phyloP scores from a whole-genome alignment of 2,888 invertebrate species.

The Parnassius glacialis region DNA sequence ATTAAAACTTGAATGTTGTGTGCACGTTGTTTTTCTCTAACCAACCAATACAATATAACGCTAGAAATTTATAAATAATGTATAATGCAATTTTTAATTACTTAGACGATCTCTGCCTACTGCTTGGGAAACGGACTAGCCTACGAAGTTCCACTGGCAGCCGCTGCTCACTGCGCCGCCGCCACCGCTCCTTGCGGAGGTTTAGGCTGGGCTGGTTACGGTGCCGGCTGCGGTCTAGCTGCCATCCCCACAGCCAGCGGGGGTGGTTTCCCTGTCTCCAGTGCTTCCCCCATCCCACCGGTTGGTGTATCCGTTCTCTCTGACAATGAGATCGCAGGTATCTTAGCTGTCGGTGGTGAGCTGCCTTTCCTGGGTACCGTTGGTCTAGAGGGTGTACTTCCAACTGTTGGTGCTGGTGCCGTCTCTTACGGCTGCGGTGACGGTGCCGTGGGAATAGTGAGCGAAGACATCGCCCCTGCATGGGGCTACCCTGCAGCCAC shows the following conservation, averaged over 20 bases:
- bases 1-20: too few species aligned
- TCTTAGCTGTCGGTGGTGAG: too few species aligned
- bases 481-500: constrained; percentile 26
- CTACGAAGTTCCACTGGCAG: constrained; percentile 21
- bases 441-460: constrained; percentile 29
- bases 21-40: too few species aligned
- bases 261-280: constrained; percentile 37
- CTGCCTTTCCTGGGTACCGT: too few species aligned
- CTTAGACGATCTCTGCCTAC: constrained; percentile 22
- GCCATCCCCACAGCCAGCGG: constrained; percentile 25
- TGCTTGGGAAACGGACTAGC: constrained; percentile 28
- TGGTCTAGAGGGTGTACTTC: too few species aligned
- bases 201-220: constrained; percentile 11
- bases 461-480: constrained; percentile 30
- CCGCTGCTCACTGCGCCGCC: constrained; percentile 26
- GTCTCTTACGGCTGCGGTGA: constrained; percentile 41
- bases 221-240: constrained; percentile 23
- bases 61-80: too few species aligned
- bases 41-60: too few species aligned
- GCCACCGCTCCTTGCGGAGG: constrained; percentile 25
- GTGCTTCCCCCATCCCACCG: too few species aligned
- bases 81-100: neutral
- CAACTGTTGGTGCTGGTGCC: constrained; percentile 38
- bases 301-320: too few species aligned
- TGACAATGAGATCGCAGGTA: too few species aligned